phyloP scores from a whole-genome alignment of 2,113 vertebrate species.

The Pterocles gutturalis region DNA sequence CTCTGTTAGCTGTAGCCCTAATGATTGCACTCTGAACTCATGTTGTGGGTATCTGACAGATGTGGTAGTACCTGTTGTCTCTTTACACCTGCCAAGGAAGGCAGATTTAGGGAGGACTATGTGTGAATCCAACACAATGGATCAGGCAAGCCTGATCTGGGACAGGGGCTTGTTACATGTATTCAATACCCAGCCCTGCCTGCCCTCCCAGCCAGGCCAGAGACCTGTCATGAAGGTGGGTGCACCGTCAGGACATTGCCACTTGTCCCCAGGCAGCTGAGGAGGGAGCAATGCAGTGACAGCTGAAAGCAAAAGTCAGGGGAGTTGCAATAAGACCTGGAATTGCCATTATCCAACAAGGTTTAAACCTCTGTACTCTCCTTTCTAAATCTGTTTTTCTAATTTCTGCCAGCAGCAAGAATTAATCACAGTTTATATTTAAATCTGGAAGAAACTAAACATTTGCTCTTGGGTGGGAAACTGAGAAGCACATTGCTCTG shows the following conservation, averaged over 20 bases:
- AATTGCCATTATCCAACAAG: background rate
- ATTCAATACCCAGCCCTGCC: background rate
- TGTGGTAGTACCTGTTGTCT: background rate
- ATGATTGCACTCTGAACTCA: background rate
- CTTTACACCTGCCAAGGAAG: background rate
- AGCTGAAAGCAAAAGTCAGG: background rate
- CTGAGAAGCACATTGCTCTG: background rate
- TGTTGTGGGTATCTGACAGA: background rate
- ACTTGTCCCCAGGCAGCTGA: background rate
- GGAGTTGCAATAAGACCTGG: background rate
- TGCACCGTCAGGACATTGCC: background rate
- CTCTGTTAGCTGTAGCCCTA: background rate
- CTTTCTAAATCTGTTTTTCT: background rate
- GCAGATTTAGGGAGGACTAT: background rate
- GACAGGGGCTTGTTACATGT: background rate
- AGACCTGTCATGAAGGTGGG: background rate
- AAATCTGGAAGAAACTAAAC: background rate
- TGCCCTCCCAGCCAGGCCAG: background rate
- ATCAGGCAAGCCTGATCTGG: background rate
- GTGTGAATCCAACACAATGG: background rate
- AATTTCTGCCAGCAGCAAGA: background rate
- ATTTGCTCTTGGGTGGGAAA: background rate
- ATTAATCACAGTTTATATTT: background rate
- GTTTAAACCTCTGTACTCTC: background rate
- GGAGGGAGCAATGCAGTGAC: background rate